Base-by-base conservation (phyloP, 2,888 invertebrate genomes). In the Athalia cordata region DNA sequence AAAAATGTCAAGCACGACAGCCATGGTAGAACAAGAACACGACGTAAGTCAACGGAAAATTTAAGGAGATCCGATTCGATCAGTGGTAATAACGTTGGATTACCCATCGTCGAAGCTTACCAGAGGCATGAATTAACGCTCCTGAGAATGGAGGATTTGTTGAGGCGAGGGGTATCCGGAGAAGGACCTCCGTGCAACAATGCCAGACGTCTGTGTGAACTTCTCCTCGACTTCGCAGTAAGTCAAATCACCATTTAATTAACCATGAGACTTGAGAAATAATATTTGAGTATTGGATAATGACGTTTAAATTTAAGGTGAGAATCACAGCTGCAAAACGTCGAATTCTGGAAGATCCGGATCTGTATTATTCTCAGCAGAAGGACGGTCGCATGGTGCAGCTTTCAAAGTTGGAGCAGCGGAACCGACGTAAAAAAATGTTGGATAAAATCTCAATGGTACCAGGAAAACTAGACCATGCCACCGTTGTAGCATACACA, bases 401-500 rank as follows among this genome's bases (percentile, higher is more conserved):
- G 83, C 88, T 94, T 67, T 92, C 93, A 75, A 91, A 92, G 64
- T 91, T 92, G 82, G 94, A 95, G 83, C 94, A 95, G 86, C 92
- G 94, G 82, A 90, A 92, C n/a, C 91, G 95, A 67, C 91, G 96
- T 79, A 93, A 94, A 84, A 92, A 93, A 83, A 93, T 96, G 77
- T 92, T 96, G 81, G 95, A 96, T 81, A 95, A 95, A 87, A 93
- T 95, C 84, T 92, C 93, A 29, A 93, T 94, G 90, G 93, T 97
- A 83, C 96, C 97, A 0, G 97, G 97, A 2, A 97, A 97, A 89
- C 91, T 97, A 82, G 97, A 97, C 90, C 97, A 97, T 90, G 97
- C 97, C 43, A 95, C 95, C 4, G 94, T 96, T 29, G 95, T 96
- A 70, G 96, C 96, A 2, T 96, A 94, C 87, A 94, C 94, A 81